These are phyloP conservation scores for Eidolon helvum DNA, from an alignment of 2,113 vertebrate genomes.

Conservation along the genomic window DNA sequence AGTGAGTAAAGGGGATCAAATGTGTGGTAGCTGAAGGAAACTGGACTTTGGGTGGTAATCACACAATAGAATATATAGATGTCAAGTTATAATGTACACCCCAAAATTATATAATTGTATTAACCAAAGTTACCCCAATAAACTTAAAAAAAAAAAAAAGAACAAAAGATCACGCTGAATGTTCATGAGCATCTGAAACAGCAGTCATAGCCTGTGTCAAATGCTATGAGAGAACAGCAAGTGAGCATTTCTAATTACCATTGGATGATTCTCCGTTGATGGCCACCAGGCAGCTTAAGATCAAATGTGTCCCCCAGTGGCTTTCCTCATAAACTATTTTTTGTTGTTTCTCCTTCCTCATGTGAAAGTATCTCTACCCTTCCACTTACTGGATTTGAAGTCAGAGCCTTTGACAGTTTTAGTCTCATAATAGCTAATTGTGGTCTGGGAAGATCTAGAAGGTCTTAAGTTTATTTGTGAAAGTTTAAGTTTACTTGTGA, in stretches of 20 bases:
- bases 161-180: not conserved
- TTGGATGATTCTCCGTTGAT: fast-evolving
- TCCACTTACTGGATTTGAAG: not conserved
- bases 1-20: too few relatives aligned
- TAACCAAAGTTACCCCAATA: too few relatives aligned
- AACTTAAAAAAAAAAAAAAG: too few relatives aligned
- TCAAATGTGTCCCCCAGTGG: too few relatives aligned
- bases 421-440: not conserved
- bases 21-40: too few relatives aligned
- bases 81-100: too few relatives aligned
- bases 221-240: not conserved
- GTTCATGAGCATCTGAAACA: not conserved
- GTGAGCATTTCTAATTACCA: too few relatives aligned
- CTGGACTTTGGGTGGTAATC: too few relatives aligned
- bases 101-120: too few relatives aligned
- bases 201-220: not conserved
- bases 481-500: not conserved
- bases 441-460: not conserved
- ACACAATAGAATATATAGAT: too few relatives aligned
- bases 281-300: not conserved
- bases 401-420: not conserved
- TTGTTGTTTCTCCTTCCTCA: not conserved
- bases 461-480: not conserved
- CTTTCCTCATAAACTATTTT: not conserved
- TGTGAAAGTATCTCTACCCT: not conserved